phyloP scores from a whole-genome alignment of 2,888 invertebrate species.

The Amorpha juglandis region DNA sequence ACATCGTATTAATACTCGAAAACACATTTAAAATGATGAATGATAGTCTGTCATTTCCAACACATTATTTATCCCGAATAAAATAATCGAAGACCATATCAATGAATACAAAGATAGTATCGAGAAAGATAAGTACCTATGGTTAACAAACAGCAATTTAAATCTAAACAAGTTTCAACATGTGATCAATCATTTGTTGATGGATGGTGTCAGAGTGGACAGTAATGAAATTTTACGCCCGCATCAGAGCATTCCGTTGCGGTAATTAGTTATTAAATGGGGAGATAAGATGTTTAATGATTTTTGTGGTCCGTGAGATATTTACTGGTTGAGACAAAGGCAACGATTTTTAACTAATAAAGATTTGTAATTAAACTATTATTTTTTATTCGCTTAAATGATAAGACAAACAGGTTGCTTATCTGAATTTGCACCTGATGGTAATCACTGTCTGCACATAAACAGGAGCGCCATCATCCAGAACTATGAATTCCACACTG shows the following conservation, averaged over 20 bases:
- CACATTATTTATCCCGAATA: slow-evolving; percentile 1
- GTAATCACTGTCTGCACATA: no score
- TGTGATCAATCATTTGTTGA: slow-evolving; percentile 72
- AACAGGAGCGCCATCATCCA: no score
- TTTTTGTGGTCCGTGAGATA: background rate
- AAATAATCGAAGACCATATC: slow-evolving; percentile 32
- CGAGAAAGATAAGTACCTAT: slow-evolving; percentile 57
- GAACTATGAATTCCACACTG: no score
- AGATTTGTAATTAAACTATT: no score
- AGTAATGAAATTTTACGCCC: slow-evolving; percentile 75
- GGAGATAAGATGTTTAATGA: slow-evolving; percentile 28
- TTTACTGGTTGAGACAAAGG: background rate
- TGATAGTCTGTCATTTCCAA: background rate
- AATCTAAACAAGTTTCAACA: slow-evolving; percentile 63
- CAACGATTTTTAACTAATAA: no score
- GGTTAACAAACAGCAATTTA: slow-evolving; percentile 68
- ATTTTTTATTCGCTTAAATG: no score
- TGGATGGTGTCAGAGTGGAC: slow-evolving; percentile 64
- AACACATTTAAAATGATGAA: slow-evolving; percentile 1
- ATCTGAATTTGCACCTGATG: no score
- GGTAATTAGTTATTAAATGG: slow-evolving; percentile 49
- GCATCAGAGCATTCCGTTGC: slow-evolving; percentile 57
- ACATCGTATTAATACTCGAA: background rate
- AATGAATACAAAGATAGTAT: slow-evolving; percentile 38
- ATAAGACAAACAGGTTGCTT: no score